phyloP scores from a whole-genome alignment of 2,113 vertebrate species.

The Polypterus senegalus region DNA sequence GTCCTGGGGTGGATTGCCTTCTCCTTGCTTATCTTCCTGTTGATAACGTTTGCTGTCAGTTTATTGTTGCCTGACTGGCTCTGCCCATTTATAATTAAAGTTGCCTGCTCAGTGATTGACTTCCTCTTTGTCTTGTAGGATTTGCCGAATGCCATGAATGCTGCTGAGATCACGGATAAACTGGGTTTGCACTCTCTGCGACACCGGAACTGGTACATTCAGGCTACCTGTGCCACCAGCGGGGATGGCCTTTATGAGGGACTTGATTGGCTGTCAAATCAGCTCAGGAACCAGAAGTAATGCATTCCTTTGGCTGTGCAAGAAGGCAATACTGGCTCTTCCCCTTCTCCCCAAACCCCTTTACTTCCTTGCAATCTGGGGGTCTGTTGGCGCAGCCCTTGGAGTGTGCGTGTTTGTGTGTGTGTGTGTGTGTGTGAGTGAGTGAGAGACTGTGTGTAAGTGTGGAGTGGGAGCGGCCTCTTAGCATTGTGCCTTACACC shows the following conservation, averaged over 20 bases:
- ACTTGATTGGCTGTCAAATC: conserved; percentile 65
- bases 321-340: conserved; percentile 33
- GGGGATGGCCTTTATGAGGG: conserved; percentile 68
- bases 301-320: conserved; percentile 29
- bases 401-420: conserved; percentile 14
- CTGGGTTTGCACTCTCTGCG: conserved; percentile 48
- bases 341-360: conserved; percentile 29
- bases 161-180: conserved; percentile 65
- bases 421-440: conserved; percentile 17
- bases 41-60: too few relatives aligned
- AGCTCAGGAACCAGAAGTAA: conserved; percentile 63
- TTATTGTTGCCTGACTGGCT: not conserved
- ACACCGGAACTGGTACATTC: conserved; percentile 60
- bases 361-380: conserved; percentile 21
- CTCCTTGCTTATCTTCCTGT: too few relatives aligned
- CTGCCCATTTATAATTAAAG: not conserved
- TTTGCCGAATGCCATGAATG: conserved; percentile 65
- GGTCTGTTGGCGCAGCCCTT: conserved; percentile 40
- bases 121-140: conserved; percentile 36
- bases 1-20: too few relatives aligned
- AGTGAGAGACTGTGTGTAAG: conserved; percentile 18
- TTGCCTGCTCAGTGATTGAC: not conserved
- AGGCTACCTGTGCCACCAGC: conserved; percentile 63
- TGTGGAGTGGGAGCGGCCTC: conserved; percentile 44
- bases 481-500: conserved; percentile 40